phyloP scores from a whole-genome alignment of 2,888 invertebrate genomes.

The Meiosimyza decipiens region DNA sequence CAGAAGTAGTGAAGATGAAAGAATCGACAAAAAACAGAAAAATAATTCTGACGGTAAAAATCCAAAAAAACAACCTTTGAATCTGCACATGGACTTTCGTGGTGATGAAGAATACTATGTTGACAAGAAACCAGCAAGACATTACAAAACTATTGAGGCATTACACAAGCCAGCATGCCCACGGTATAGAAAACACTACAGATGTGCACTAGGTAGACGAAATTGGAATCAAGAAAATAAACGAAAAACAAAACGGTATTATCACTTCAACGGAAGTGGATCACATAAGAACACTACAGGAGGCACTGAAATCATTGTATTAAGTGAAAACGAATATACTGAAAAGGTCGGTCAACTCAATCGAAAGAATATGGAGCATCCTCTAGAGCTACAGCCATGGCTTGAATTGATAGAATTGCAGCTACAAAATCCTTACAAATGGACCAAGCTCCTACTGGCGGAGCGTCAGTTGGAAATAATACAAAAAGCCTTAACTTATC shows the following conservation, averaged over 20 bases:
- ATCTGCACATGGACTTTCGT: conserved; percentile 51
- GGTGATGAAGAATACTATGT: conserved; percentile 70
- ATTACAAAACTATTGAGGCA: conserved; percentile 72
- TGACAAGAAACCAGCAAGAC: conserved; percentile 71
- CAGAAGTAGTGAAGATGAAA: not conserved
- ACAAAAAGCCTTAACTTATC: conserved; percentile 72
- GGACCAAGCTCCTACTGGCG: conserved; percentile 58
- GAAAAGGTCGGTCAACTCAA: conserved; percentile 70
- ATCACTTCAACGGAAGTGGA: conserved; percentile 42
- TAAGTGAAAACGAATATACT: conserved; percentile 68
- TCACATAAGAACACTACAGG: conserved; percentile 40
- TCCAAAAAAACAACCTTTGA: conserved; percentile 24
- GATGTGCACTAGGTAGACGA: conserved; percentile 16
- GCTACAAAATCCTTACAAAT: conserved; percentile 61
- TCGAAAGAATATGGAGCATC: conserved; percentile 67
- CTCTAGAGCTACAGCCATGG: conserved; percentile 71
- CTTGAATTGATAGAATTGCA: conserved; percentile 72
- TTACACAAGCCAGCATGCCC: conserved; percentile 75
- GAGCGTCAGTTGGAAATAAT: conserved; percentile 74
- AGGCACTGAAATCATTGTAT: conserved; percentile 41
- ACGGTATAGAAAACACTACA: conserved; percentile 64
- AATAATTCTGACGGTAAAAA: not conserved
- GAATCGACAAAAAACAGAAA: conserved; percentile 8
- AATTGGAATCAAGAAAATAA: conserved; percentile 12
- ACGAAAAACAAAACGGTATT: conserved; percentile 45